These are phyloP conservation scores for Ceratosolen fusciceps DNA, from an alignment of 1,140 invertebrate species.

Conservation along the genomic window DNA sequence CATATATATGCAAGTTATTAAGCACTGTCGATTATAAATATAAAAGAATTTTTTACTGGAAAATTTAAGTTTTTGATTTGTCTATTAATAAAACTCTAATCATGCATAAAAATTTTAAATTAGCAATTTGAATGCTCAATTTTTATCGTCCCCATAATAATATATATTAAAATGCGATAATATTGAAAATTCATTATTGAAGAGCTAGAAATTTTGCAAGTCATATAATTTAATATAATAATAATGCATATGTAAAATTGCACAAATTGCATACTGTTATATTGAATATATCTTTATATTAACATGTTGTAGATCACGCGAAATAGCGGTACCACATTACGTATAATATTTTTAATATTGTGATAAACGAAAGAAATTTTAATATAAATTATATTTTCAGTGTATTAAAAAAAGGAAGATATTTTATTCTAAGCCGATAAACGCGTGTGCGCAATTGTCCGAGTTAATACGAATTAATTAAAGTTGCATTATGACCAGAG, in stretches of 20 bases:
- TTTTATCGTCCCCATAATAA: not conserved
- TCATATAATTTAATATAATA: slow-evolving; percentile 18
- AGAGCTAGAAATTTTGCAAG: not conserved
- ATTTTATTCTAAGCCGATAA: too few relatives aligned
- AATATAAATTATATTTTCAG: not conserved
- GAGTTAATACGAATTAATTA: too few relatives aligned
- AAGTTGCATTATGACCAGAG: too few relatives aligned
- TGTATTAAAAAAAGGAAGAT: not conserved
- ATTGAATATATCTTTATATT: slow-evolving; percentile 5
- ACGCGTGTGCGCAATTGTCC: not conserved
- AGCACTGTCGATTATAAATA: too few relatives aligned
- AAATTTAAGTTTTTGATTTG: too few relatives aligned
- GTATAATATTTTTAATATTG: not conserved
- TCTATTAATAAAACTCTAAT: too few relatives aligned
- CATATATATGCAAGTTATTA: not conserved
- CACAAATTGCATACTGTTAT: not conserved
- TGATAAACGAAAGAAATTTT: not conserved
- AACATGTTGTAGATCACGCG: not conserved
- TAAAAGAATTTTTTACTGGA: too few relatives aligned
- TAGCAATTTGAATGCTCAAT: not conserved
- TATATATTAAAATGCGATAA: not conserved
- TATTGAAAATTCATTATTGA: not conserved
- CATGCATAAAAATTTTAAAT: slow-evolving; percentile 13
- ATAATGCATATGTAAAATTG: not conserved
- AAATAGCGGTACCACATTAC: not conserved